These are phyloP conservation scores for Flexamia atlantica DNA, from an alignment of 2,888 invertebrate genomes.

Conservation along the genomic window DNA sequence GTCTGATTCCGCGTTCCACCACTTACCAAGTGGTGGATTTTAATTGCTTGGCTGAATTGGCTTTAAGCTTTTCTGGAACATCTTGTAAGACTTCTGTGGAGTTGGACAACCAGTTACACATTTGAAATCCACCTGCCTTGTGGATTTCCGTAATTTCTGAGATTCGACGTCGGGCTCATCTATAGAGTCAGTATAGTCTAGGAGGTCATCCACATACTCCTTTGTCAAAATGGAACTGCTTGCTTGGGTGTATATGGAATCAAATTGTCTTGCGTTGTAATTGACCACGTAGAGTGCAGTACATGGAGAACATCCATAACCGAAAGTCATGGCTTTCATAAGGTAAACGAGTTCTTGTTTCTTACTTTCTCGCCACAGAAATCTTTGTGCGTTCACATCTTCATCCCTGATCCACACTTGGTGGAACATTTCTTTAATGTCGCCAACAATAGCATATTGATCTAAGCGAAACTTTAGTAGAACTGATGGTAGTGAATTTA, in stretches of 20 bases:
- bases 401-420: not conserved
- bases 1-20: too few species aligned
- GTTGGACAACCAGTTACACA: too few species aligned
- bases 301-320: not conserved
- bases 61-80: too few species aligned
- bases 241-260: not conserved
- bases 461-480: not conserved
- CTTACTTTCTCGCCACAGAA: constrained; percentile 2
- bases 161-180: too few species aligned
- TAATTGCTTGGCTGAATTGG: too few species aligned
- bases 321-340: not conserved
- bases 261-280: not conserved
- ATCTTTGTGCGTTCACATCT: not conserved
- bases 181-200: not conserved
- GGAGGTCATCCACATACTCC: not conserved
- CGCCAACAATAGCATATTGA: not conserved
- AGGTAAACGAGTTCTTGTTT: not conserved
- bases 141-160: too few species aligned
- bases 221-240: not conserved
- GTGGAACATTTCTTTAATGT: constrained; percentile 14
- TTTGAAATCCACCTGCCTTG: too few species aligned
- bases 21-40: too few species aligned
- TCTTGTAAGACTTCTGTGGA: too few species aligned
- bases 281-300: not conserved
- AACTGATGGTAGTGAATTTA: not conserved